Evolutionary conservation across 2,888 invertebrate genomes (phyloP).

Genomic region (Lithophane semibrunnea): DNA sequence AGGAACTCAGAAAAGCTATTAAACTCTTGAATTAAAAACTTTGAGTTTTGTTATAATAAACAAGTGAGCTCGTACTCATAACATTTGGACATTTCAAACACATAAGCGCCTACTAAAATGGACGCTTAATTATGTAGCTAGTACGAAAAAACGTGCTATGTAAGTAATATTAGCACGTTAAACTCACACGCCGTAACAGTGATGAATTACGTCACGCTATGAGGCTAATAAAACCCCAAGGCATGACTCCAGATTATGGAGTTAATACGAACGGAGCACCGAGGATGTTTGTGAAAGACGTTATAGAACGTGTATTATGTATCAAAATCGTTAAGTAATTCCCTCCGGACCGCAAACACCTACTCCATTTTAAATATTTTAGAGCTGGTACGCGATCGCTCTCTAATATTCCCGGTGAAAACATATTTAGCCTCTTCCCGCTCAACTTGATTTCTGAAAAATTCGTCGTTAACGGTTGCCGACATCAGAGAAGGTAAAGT

Average conservation of each 20-base stretch:
- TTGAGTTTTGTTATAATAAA: constrained; percentile 18
- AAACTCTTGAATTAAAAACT: background rate
- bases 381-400: constrained; percentile 54
- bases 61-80: background rate
- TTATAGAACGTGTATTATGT: constrained; percentile 49
- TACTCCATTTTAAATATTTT: constrained; percentile 55
- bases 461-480: constrained; percentile 49
- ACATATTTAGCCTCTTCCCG: constrained; percentile 59
- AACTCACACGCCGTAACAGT: constrained; percentile 45
- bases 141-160: constrained; percentile 49
- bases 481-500: constrained; percentile 36
- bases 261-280: constrained; percentile 62
- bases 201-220: constrained; percentile 62
- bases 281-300: constrained; percentile 57
- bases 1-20: background rate
- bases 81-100: constrained; percentile 23
- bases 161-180: constrained; percentile 51
- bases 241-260: constrained; percentile 61
- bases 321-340: constrained; percentile 62
- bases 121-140: constrained; percentile 29
- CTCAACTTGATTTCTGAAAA: constrained; percentile 61
- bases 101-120: constrained; percentile 36
- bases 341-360: constrained; percentile 35
- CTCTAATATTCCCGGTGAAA: constrained; percentile 59
- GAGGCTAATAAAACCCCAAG: constrained; percentile 56